Percentiles rank a stretch among this genome's conserved stretches.
phyloP scores from a whole-genome alignment of 2,797 vertebrate genomes.

The Macroramphosus scolopax region DNA sequence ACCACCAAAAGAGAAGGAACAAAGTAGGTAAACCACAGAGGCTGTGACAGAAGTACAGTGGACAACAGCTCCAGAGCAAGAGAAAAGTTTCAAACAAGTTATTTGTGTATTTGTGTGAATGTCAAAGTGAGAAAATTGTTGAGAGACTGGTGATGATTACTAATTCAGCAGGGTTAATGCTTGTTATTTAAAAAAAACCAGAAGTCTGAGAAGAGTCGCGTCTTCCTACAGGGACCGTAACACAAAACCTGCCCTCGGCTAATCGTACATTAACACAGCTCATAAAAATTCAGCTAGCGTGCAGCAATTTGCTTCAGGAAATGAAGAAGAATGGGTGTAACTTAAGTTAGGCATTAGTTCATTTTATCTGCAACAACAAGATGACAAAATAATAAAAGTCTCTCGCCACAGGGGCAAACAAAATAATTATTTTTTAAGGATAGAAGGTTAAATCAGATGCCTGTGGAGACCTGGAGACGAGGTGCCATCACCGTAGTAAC shows the following conservation, averaged over 20 bases:
- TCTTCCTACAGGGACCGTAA: slow-evolving; percentile 46
- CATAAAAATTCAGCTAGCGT: slow-evolving; percentile 41
- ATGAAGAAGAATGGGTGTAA: background rate
- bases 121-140: too few relatives aligned
- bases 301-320: slow-evolving; percentile 30
- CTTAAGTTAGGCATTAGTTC: slow-evolving; percentile 14
- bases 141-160: too few relatives aligned
- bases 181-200: too few relatives aligned
- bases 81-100: too few relatives aligned
- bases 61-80: too few relatives aligned
- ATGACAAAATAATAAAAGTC: slow-evolving; percentile 1
- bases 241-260: slow-evolving; percentile 53
- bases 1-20: too few relatives aligned
- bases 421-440: background rate
- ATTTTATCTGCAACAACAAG: background rate
- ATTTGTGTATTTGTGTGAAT: too few relatives aligned
- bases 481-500: background rate
- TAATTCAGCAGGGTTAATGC: too few relatives aligned
- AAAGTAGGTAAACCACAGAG: too few relatives aligned
- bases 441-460: background rate
- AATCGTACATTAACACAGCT: slow-evolving; percentile 37
- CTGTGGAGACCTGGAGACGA: background rate
- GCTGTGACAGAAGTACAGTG: slow-evolving; percentile 19
- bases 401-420: background rate
- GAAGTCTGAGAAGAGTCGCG: slow-evolving; percentile 19